phyloP scores from a whole-genome alignment of 2,113 vertebrate species.

The Noctilio leporinus region DNA sequence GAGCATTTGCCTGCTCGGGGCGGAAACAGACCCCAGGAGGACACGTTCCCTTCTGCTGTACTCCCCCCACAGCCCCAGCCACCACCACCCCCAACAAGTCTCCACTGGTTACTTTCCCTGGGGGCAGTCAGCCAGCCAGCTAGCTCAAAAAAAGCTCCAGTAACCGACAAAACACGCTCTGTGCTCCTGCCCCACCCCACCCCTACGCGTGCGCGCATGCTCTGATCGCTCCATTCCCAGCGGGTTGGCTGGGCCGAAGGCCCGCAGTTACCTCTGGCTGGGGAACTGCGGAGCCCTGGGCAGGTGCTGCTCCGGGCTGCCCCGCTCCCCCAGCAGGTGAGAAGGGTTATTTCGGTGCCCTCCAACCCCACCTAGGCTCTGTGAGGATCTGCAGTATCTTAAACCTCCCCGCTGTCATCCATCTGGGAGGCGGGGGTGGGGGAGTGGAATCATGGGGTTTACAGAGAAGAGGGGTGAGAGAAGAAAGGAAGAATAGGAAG shows the following conservation, averaged over 20 bases:
- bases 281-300: neutral
- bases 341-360: slow-evolving; percentile 8
- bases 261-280: slow-evolving; percentile 29
- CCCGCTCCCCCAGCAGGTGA: neutral
- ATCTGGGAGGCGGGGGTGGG: neutral
- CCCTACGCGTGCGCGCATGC: neutral
- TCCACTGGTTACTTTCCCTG: slow-evolving; percentile 53
- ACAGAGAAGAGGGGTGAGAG: neutral
- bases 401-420: neutral
- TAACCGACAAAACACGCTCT: slow-evolving; percentile 18
- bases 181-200: neutral
- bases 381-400: neutral
- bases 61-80: too few species aligned
- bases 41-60: slow-evolving; percentile 8
- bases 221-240: neutral
- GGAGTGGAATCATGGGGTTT: neutral
- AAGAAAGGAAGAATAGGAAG: slow-evolving; percentile 17
- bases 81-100: neutral
- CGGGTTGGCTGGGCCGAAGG: slow-evolving; percentile 28
- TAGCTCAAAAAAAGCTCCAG: slow-evolving; percentile 45
- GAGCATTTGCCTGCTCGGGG: slow-evolving; percentile 37
- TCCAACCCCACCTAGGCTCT: too few species aligned
- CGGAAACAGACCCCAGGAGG: slow-evolving; percentile 40
- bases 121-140: slow-evolving; percentile 34
- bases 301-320: slow-evolving; percentile 48